Conservation (phyloP, 2,797 vertebrate species). For the Gymnothorax javanicus region DNA sequence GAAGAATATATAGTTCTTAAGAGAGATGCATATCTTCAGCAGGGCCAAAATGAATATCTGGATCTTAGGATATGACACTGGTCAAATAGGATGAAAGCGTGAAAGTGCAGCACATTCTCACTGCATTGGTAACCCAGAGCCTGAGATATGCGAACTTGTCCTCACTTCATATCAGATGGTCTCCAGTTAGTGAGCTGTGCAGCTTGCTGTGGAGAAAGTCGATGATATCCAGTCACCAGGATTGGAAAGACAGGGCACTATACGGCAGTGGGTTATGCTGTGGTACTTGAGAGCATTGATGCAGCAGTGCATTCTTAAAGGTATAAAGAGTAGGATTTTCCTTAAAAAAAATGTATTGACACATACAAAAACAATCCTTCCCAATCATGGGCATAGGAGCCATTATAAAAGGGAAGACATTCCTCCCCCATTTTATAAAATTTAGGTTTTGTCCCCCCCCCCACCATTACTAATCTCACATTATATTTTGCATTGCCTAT, state of each 20-base stretch:
- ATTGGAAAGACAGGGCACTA: neutral
- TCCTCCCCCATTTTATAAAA: no score
- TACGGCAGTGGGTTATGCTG: neutral
- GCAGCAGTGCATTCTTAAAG: neutral
- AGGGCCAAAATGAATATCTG: neutral
- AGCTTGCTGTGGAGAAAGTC: neutral
- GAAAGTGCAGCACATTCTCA: neutral
- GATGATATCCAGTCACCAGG: neutral
- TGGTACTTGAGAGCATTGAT: neutral
- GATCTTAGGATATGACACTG: neutral
- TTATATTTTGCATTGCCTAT: no score
- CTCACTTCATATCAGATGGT: neutral
- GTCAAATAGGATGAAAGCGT: neutral
- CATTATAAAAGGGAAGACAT: no score
- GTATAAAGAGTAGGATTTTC: no score
- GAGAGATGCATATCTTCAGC: neutral
- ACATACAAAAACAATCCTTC: no score
- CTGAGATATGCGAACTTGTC: neutral
- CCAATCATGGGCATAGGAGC: no score
- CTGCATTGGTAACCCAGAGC: constrained; percentile 4
- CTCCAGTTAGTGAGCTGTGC: neutral
- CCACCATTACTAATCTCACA: no score
- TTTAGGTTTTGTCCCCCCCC: no score
- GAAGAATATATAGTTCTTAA: neutral
- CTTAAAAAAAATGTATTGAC: no score